phyloP scores from a whole-genome alignment of 2,888 invertebrate species.

The Alloplasta piceator region DNA sequence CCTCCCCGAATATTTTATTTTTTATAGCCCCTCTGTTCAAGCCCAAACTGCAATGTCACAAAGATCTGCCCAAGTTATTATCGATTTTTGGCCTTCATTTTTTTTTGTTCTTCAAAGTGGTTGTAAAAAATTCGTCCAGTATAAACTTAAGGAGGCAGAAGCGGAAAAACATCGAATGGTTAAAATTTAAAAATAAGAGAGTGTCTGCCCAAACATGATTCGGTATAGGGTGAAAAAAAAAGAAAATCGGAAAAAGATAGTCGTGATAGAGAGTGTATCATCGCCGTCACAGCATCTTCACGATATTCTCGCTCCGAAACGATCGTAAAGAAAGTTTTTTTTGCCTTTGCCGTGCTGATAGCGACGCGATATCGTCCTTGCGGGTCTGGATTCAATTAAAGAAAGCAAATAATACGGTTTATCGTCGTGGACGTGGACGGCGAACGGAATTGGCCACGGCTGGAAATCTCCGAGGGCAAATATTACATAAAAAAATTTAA shows the following conservation, averaged over 20 bases:
- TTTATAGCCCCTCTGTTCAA: background rate
- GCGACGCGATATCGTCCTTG: conserved; percentile 42
- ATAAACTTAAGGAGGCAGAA: conserved; percentile 38
- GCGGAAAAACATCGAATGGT: conserved; percentile 17
- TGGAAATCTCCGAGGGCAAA: conserved; percentile 68
- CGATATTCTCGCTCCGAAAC: conserved; percentile 23
- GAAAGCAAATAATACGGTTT: conserved; percentile 73
- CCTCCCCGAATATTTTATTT: background rate
- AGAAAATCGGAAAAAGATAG: conserved; percentile 44
- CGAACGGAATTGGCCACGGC: conserved; percentile 69
- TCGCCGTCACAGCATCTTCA: conserved; percentile 50
- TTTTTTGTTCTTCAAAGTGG: conserved; percentile 54
- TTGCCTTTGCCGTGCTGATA: conserved; percentile 30
- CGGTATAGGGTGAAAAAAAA: no score
- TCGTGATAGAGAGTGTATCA: conserved; percentile 30
- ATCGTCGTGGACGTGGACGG: conserved; percentile 66
- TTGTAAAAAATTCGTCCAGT: conserved; percentile 55
- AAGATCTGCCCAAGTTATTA: conserved; percentile 29
- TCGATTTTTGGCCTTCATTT: conserved; percentile 56
- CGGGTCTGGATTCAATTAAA: conserved; percentile 72
- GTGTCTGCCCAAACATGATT: no score
- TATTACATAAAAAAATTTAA: conserved; percentile 73
- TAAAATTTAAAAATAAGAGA: no score
- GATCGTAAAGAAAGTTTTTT: conserved; percentile 64
- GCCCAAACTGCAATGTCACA: background rate